A percentile compares a stretch with the other conserved stretches of the same genome.
Conservation (phyloP, 1,140 invertebrate species). For the Drosophila repletoides region DNA sequence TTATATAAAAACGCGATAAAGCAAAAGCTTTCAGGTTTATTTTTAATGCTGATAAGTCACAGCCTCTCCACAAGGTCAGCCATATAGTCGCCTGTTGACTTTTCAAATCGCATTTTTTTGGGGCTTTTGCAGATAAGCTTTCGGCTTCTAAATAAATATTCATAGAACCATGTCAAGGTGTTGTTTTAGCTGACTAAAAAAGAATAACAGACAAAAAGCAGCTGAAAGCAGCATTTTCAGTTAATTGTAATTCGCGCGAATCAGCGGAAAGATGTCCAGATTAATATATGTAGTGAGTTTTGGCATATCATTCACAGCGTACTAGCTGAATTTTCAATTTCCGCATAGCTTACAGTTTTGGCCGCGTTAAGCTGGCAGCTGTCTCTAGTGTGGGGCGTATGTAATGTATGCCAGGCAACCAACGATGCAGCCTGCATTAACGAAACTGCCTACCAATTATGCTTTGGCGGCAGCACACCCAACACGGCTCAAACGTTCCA, state of each 20-base stretch:
- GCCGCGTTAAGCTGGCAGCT: constrained; percentile 13
- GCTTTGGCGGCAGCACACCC: constrained; percentile 43
- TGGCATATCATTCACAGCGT: neutral
- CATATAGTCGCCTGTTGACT: neutral
- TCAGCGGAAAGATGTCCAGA: neutral
- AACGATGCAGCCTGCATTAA: constrained; percentile 72
- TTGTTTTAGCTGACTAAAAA: constrained; percentile 2
- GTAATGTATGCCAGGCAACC: constrained; percentile 60
- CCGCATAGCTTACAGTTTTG: neutral
- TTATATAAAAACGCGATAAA: too few relatives aligned
- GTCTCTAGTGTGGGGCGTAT: constrained; percentile 25
- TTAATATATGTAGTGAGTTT: neutral
- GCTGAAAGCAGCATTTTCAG: neutral
- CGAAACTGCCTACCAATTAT: constrained; percentile 65
- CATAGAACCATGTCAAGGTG: constrained; percentile 20
- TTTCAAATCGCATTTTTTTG: constrained; percentile 20
- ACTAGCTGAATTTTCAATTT: neutral
- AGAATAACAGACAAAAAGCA: too few relatives aligned
- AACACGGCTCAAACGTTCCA: constrained; percentile 53
- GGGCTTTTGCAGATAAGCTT: constrained; percentile 5
- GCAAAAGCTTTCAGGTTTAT: neutral
- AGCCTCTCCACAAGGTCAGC: neutral
- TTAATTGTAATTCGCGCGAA: neutral
- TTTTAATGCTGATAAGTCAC: neutral
- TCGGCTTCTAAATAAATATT: too few relatives aligned